Conservation (phyloP, 2,888 invertebrate genomes). For the Cyaniris semiargus region DNA sequence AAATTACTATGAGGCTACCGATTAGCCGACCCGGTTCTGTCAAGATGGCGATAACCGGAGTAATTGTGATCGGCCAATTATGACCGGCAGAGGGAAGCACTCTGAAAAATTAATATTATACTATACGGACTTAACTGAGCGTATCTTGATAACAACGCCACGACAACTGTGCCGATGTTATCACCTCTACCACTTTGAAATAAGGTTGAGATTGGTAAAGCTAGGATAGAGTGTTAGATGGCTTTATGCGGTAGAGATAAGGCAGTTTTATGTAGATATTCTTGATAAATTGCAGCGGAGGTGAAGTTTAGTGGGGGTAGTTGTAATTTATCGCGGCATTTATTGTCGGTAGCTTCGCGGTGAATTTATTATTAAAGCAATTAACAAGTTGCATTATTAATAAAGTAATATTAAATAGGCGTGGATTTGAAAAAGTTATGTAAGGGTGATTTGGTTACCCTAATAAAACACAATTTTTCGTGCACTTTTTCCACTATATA, state of each 20-base stretch:
- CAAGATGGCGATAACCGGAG: slow-evolving; percentile 39
- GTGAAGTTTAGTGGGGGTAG: slow-evolving; percentile 30
- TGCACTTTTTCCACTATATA: no score
- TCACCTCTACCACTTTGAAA: not conserved
- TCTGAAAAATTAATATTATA: slow-evolving; percentile 31
- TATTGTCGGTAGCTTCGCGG: slow-evolving; percentile 33
- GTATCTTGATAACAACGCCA: slow-evolving; percentile 31
- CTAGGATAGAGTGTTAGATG: not conserved
- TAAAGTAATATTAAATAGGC: slow-evolving; percentile 22
- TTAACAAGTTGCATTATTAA: slow-evolving; percentile 31
- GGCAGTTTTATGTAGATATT: slow-evolving; percentile 33
- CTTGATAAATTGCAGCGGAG: slow-evolving; percentile 33
- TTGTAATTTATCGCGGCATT: slow-evolving; percentile 32
- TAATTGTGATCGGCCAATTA: slow-evolving; percentile 33
- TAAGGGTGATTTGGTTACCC: not conserved
- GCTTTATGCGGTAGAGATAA: slow-evolving; percentile 30
- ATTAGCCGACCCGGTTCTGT: slow-evolving; percentile 37
- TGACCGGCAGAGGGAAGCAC: slow-evolving; percentile 31
- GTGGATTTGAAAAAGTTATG: not conserved
- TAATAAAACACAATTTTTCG: no score
- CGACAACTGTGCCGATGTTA: not conserved
- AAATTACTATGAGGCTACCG: not conserved
- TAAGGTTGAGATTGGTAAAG: not conserved
- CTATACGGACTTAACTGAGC: slow-evolving; percentile 33
- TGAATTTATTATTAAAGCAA: slow-evolving; percentile 33